phyloP scores from a whole-genome alignment of 2,113 vertebrate genomes.

The Grantiella picta region DNA sequence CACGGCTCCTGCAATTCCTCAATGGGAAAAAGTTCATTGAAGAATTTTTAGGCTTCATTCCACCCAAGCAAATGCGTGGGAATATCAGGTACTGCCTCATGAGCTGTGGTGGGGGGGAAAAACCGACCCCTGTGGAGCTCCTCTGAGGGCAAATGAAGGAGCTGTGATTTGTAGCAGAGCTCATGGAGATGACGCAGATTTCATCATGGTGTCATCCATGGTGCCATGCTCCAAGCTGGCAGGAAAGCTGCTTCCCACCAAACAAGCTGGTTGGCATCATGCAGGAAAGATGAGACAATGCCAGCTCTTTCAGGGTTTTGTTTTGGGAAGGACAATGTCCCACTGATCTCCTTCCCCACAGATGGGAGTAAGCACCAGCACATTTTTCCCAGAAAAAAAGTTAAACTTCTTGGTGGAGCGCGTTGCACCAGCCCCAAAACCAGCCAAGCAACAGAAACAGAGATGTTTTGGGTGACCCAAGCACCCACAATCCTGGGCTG shows the following conservation, averaged over 20 bases:
- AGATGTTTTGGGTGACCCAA: neutral
- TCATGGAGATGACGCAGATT: rapidly evolving
- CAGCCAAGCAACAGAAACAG: neutral
- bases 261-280: neutral
- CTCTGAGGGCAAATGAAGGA: neutral
- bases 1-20: rapidly evolving
- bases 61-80: rapidly evolving
- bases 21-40: neutral
- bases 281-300: rapidly evolving
- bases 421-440: neutral
- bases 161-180: neutral
- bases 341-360: rapidly evolving
- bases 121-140: neutral
- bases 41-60: neutral
- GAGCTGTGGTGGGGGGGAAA: rapidly evolving
- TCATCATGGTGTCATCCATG: rapidly evolving
- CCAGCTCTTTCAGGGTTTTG: too few species aligned
- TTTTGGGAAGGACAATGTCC: neutral
- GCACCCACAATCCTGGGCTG: rapidly evolving
- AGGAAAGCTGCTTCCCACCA: neutral
- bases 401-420: neutral
- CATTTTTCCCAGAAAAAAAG: neutral
- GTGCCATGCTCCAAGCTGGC: rapidly evolving
- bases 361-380: neutral
- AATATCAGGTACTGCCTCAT: rapidly evolving